phyloP scores from a whole-genome alignment of 2,888 invertebrate species.

The Synanthedon andrenaeformis region DNA sequence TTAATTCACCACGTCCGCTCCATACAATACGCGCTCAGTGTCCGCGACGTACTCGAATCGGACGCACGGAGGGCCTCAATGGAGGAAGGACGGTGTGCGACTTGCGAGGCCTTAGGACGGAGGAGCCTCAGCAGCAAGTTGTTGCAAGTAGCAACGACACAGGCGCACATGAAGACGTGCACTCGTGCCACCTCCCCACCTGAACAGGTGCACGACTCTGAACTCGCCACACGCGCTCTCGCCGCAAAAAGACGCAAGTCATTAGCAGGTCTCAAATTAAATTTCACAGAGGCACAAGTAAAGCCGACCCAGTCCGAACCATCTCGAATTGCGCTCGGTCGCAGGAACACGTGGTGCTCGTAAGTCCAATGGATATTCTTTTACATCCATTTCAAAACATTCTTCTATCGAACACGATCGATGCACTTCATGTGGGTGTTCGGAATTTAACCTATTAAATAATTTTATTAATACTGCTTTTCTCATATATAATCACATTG shows the following conservation, averaged over 20 bases:
- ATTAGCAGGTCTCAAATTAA: slow-evolving; percentile 53
- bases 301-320: slow-evolving; percentile 35
- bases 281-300: slow-evolving; percentile 38
- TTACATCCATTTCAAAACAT: not conserved
- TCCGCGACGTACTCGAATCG: slow-evolving; percentile 56
- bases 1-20: slow-evolving; percentile 63
- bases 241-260: slow-evolving; percentile 63
- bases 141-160: slow-evolving; percentile 62
- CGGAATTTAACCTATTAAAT: too few relatives aligned
- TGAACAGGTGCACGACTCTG: slow-evolving; percentile 41
- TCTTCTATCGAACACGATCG: too few relatives aligned
- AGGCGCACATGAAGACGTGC: slow-evolving; percentile 61
- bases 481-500: not conserved
- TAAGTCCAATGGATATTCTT: slow-evolving; percentile 31
- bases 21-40: slow-evolving; percentile 63
- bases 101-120: slow-evolving; percentile 60
- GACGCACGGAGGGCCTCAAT: slow-evolving; percentile 61
- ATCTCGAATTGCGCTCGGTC: slow-evolving; percentile 39
- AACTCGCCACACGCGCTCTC: slow-evolving; percentile 53
- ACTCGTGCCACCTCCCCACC: slow-evolving; percentile 37
- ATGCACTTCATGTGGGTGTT: too few relatives aligned
- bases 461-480: too few relatives aligned
- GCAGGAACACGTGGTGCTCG: slow-evolving; percentile 69
- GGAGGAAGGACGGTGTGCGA: slow-evolving; percentile 62
- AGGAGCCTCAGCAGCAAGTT: slow-evolving; percentile 55